A percentile compares a stretch with the other conserved stretches of the same genome.
Conservation (phyloP, 2,797 vertebrate genomes). For the Hemibagrus guttatus region DNA sequence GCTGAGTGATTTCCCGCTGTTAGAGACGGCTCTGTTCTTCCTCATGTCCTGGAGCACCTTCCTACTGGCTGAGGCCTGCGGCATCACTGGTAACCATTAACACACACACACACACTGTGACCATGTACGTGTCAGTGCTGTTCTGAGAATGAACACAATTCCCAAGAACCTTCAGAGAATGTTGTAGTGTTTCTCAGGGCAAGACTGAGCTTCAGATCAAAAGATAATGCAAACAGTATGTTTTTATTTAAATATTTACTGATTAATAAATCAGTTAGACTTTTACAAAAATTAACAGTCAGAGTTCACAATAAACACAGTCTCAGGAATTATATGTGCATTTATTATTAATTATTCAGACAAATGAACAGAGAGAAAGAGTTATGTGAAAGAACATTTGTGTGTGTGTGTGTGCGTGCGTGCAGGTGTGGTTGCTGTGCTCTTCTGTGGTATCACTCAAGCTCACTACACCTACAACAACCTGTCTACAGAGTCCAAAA, state of each 20-base stretch:
- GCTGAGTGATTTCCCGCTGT: constrained; percentile 88
- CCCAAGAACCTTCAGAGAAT: too few relatives aligned
- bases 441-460: constrained; percentile 97
- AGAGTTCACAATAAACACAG: too few relatives aligned
- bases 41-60: constrained; percentile 99
- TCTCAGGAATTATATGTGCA: background rate
- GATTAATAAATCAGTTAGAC: too few relatives aligned
- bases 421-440: constrained; percentile 90
- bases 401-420: constrained; percentile 34
- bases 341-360: background rate
- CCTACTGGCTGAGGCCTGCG: constrained; percentile 93
- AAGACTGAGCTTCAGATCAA: too few relatives aligned
- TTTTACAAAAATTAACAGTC: too few relatives aligned
- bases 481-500: constrained; percentile 91
- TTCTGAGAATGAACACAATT: background rate
- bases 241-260: too few relatives aligned
- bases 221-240: too few relatives aligned
- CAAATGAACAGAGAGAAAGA: too few relatives aligned
- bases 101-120: background rate
- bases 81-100: constrained; percentile 85
- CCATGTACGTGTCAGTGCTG: background rate
- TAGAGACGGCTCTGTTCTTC: constrained; percentile 97
- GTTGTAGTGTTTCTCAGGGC: too few relatives aligned
- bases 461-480: constrained; percentile 98
- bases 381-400: too few relatives aligned